Conservation (phyloP, 2,888 invertebrate genomes). For the Cryptus armator region DNA sequence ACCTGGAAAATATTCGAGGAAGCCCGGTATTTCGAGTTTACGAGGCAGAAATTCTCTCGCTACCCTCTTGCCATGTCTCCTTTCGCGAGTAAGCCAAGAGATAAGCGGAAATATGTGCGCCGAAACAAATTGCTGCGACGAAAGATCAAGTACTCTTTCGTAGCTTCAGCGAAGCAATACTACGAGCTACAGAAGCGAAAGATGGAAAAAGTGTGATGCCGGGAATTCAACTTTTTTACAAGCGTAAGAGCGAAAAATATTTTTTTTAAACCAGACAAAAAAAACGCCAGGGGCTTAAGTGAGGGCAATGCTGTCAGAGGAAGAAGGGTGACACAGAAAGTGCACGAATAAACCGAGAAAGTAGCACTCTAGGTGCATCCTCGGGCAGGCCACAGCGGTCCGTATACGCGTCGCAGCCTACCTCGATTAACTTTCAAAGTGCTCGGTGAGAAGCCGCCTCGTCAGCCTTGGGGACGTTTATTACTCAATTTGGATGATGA, state of each 20-base stretch:
- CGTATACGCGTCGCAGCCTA: constrained; percentile 71
- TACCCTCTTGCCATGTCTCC: constrained; percentile 8
- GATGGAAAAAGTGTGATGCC: constrained; percentile 36
- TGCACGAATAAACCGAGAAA: constrained; percentile 67
- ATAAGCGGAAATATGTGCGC: constrained; percentile 48
- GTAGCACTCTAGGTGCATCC: constrained; percentile 58
- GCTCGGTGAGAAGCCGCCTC: constrained; percentile 72
- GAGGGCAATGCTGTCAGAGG: neutral
- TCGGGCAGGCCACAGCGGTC: constrained; percentile 59
- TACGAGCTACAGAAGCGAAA: constrained; percentile 14
- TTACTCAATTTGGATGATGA: constrained; percentile 83
- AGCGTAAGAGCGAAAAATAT: neutral
- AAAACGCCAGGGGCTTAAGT: neutral
- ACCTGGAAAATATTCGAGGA: constrained; percentile 58
- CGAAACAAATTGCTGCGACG: constrained; percentile 36
- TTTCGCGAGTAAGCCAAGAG: constrained; percentile 9
- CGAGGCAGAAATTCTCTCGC: constrained; percentile 61
- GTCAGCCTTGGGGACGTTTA: constrained; percentile 75
- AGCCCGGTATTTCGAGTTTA: constrained; percentile 61
- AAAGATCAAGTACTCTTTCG: constrained; percentile 19
- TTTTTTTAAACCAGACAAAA: neutral
- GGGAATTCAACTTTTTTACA: constrained; percentile 12
- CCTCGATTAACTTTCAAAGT: constrained; percentile 80
- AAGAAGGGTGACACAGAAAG: constrained; percentile 61
- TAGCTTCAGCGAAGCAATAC: constrained; percentile 36